phyloP scores from a whole-genome alignment of 2,888 invertebrate genomes.

The Phortica okadai region DNA sequence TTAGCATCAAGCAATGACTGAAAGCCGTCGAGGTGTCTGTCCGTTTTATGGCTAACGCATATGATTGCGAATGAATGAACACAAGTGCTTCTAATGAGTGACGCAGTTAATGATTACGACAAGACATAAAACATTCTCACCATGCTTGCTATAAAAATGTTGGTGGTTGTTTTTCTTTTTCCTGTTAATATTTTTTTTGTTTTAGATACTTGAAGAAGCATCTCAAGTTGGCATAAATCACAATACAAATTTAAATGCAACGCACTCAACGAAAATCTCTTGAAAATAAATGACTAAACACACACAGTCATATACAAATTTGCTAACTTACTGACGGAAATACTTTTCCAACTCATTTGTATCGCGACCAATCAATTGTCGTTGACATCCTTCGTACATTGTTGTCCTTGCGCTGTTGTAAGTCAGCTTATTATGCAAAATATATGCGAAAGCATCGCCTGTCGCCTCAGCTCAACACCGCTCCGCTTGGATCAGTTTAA shows the following conservation, averaged over 20 bases:
- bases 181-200: slow-evolving; percentile 37
- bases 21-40: background rate
- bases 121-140: background rate
- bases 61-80: slow-evolving; percentile 4
- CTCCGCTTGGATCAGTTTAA: slow-evolving; percentile 47
- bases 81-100: background rate
- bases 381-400: slow-evolving; percentile 37
- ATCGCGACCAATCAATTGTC: slow-evolving; percentile 57
- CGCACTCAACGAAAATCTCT: slow-evolving; percentile 9
- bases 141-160: slow-evolving; percentile 16
- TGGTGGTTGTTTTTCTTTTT: slow-evolving; percentile 44
- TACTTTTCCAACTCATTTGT: slow-evolving; percentile 59
- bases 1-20: background rate
- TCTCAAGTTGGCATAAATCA: background rate
- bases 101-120: background rate
- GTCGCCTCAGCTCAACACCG: background rate
- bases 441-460: slow-evolving; percentile 49
- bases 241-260: slow-evolving; percentile 46
- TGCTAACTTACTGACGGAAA: slow-evolving; percentile 43
- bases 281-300: slow-evolving; percentile 4
- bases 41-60: slow-evolving; percentile 5
- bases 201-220: background rate
- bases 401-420: slow-evolving; percentile 43
- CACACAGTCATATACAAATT: background rate
- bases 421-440: slow-evolving; percentile 69